phyloP scores from a whole-genome alignment of 2,888 invertebrate species.

The Hirtodrosophila trivittata region DNA sequence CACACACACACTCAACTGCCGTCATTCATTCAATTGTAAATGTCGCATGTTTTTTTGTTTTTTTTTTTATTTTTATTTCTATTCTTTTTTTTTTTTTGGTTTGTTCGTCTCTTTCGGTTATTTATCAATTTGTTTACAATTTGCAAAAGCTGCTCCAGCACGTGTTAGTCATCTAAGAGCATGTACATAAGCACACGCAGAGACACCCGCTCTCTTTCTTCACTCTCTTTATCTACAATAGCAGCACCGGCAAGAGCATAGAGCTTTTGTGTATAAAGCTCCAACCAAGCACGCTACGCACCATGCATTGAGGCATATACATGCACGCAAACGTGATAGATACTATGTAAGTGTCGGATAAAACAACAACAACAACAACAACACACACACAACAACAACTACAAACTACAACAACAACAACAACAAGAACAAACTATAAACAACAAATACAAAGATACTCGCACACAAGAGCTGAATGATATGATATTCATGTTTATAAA shows the following conservation, averaged over 20 bases:
- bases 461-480: too few species aligned
- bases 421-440: neutral
- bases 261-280: constrained; percentile 67
- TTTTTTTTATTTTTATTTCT: constrained; percentile 17
- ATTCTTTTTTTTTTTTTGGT: constrained; percentile 26
- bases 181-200: constrained; percentile 17
- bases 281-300: constrained; percentile 66
- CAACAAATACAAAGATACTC: constrained; percentile 14
- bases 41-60: constrained; percentile 55
- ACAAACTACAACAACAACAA: neutral
- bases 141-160: constrained; percentile 60
- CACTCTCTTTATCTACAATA: constrained; percentile 49
- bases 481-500: too few species aligned
- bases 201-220: constrained; percentile 33
- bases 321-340: constrained; percentile 51
- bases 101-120: constrained; percentile 23
- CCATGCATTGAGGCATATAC: constrained; percentile 57
- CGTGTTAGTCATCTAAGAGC: constrained; percentile 57
- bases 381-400: constrained; percentile 13
- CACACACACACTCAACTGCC: constrained; percentile 20
- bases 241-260: constrained; percentile 63
- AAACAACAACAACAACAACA: constrained; percentile 14
- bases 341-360: constrained; percentile 61
- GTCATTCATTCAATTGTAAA: constrained; percentile 46
- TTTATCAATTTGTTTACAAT: constrained; percentile 74